A percentile compares a stretch with the other conserved stretches of the same genome.
These are phyloP conservation scores for Spilogale gracilis DNA, from an alignment of 2,113 vertebrate genomes.

Conservation along the genomic window DNA sequence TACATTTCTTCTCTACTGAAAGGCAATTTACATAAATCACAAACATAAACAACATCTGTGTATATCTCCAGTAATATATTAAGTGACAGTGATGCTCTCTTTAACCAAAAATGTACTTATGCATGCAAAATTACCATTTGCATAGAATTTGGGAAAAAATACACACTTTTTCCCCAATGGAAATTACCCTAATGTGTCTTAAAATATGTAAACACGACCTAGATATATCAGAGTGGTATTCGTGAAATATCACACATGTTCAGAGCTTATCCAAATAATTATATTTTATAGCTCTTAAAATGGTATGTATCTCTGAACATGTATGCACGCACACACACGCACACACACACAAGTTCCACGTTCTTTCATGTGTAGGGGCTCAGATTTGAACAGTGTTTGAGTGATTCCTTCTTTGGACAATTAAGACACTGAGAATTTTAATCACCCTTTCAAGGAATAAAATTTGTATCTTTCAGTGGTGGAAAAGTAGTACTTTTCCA, in stretches of 20 bases:
- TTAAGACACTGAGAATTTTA: conserved; percentile 12
- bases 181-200: conserved; percentile 72
- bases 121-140: conserved; percentile 69
- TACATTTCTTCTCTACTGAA: conserved; percentile 73
- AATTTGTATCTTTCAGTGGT: neutral
- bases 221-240: conserved; percentile 62
- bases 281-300: conserved; percentile 41
- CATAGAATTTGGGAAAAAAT: conserved; percentile 34
- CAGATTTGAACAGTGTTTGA: neutral
- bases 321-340: too few species aligned
- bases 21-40: conserved; percentile 79
- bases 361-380: neutral
- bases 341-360: neutral
- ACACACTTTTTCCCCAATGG: conserved; percentile 4
- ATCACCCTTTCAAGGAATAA: conserved; percentile 4
- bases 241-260: conserved; percentile 77
- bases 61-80: conserved; percentile 76
- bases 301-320: neutral
- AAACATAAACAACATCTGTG: conserved; percentile 83
- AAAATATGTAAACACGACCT: conserved; percentile 76
- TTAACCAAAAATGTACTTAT: conserved; percentile 79
- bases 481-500: neutral
- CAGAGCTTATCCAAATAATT: conserved; percentile 48
- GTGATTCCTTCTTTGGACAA: neutral
- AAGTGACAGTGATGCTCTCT: conserved; percentile 69